Evolutionary conservation across 2,113 vertebrate species (phyloP).

Genomic region (Peucedramus taeniatus): DNA sequence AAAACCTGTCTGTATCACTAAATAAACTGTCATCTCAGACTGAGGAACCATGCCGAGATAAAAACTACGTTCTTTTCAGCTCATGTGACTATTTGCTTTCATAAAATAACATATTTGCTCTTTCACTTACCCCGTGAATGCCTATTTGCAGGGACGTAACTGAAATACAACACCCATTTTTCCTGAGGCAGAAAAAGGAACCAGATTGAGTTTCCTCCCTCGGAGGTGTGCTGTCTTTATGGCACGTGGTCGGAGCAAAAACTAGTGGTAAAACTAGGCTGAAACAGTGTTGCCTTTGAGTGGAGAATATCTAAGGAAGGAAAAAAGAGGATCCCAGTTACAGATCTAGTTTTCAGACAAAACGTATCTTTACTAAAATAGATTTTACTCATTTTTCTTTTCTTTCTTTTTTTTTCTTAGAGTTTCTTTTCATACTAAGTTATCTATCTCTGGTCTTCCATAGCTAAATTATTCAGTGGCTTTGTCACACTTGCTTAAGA

Average conservation of each 20-base stretch:
- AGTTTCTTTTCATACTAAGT: background rate
- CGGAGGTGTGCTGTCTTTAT: background rate
- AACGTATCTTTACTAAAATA: background rate
- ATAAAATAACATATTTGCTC: background rate
- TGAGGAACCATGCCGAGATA: background rate
- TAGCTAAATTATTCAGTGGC: background rate
- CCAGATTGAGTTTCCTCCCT: background rate
- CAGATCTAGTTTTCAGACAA: background rate
- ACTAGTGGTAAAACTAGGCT: background rate
- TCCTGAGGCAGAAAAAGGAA: background rate
- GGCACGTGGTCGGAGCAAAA: background rate
- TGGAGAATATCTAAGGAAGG: background rate
- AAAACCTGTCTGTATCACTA: background rate
- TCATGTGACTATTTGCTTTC: background rate
- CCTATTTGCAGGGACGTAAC: background rate
- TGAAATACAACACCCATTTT: background rate
- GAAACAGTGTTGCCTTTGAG: background rate
- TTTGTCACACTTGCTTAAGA: background rate
- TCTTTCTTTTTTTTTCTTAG: background rate
- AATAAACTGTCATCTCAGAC: background rate
- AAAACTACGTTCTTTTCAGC: background rate
- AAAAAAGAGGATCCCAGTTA: background rate
- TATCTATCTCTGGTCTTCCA: background rate
- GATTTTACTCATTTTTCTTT: background rate
- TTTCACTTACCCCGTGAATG: background rate